Evolutionary conservation across 2,797 vertebrate species (phyloP).

Genomic region (Hyperoplus lanceolatus): DNA sequence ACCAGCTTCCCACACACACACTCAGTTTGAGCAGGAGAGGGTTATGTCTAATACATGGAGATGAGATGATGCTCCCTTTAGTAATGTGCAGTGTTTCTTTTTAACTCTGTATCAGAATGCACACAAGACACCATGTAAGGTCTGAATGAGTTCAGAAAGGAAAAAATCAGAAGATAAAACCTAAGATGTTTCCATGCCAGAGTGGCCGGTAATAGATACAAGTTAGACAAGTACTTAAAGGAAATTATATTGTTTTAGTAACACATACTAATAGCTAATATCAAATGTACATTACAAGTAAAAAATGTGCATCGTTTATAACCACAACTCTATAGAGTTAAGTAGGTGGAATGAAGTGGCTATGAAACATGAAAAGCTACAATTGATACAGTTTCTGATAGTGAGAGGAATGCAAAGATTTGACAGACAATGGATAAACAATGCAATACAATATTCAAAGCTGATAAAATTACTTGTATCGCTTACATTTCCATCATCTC

Average conservation of each 20-base stretch:
- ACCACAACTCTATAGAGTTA: too few species aligned
- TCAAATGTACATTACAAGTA: too few species aligned
- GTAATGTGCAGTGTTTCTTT: constrained; percentile 28
- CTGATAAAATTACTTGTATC: background rate
- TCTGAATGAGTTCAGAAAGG: constrained; percentile 31
- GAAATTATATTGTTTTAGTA: too few species aligned
- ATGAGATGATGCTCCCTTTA: constrained; percentile 47
- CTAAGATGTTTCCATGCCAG: constrained; percentile 19
- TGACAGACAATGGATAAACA: background rate
- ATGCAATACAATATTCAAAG: background rate
- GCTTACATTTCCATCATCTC: background rate
- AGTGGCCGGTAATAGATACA: background rate
- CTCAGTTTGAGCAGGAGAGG: constrained; percentile 48
- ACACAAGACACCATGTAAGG: constrained; percentile 11
- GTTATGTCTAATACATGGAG: constrained; percentile 53
- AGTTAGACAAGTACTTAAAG: too few species aligned
- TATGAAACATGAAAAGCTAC: background rate
- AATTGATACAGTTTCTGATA: background rate
- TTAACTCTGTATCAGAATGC: constrained; percentile 30
- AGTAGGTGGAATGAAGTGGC: background rate
- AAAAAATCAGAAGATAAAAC: background rate
- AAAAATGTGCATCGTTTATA: too few species aligned
- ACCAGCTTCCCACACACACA: constrained; percentile 68
- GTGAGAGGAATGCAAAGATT: background rate
- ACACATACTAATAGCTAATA: too few species aligned